These are phyloP conservation scores for Melolontha melolontha DNA, from an alignment of 2,888 invertebrate genomes.

Conservation along the genomic window DNA sequence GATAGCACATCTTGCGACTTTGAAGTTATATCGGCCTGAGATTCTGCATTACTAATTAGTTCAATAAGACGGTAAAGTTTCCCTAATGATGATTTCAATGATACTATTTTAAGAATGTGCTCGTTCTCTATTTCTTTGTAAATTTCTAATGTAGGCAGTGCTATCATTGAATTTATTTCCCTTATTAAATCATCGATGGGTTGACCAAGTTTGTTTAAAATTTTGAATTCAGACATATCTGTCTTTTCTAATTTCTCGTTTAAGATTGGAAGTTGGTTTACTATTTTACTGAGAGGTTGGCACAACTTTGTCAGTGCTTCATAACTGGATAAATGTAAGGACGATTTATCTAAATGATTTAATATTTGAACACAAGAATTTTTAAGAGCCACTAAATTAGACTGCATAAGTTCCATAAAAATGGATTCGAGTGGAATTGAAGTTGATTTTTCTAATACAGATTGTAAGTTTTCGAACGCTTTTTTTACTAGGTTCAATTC, in stretches of 20 bases:
- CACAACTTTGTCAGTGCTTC: constrained; percentile 25
- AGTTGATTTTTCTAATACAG: constrained; percentile 23
- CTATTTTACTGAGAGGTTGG: constrained; percentile 18
- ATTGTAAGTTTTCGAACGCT: constrained; percentile 8
- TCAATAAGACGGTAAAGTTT: not conserved
- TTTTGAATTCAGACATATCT: not conserved
- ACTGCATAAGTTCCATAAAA: constrained; percentile 37
- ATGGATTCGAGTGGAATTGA: constrained; percentile 39
- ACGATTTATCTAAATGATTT: constrained; percentile 34
- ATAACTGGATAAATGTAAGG: constrained; percentile 28
- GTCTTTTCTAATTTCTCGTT: constrained; percentile 8
- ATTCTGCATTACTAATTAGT: not conserved
- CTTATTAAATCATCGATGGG: constrained; percentile 5
- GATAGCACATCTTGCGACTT: constrained; percentile 6
- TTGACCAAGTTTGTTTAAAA: constrained; percentile 16
- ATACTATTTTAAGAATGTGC: constrained; percentile 19
- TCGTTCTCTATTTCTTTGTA: constrained; percentile 31
- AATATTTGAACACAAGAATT: constrained; percentile 16
- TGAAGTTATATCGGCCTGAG: not conserved
- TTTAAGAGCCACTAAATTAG: constrained; percentile 36
- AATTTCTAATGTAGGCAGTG: constrained; percentile 21
- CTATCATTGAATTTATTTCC: constrained; percentile 17
- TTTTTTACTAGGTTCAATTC: constrained; percentile 14
- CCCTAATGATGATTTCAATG: constrained; percentile 15
- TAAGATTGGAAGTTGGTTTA: constrained; percentile 1